Base-by-base conservation (phyloP, 2,888 invertebrate species). In the Rhamnusium bicolor region DNA sequence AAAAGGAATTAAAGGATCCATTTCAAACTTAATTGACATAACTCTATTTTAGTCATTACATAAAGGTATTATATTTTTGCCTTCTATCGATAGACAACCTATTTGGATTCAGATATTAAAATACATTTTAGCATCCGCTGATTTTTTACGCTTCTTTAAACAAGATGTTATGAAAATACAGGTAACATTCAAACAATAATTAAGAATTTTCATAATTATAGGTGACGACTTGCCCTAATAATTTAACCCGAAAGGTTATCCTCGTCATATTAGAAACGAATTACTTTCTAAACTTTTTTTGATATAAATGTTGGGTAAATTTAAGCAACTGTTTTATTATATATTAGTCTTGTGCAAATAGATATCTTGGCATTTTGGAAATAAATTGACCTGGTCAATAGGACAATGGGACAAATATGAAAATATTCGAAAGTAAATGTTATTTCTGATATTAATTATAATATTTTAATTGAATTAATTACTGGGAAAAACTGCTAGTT, bases 231-330 rank as follows among this genome's bases (percentile, higher is more conserved):
- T 63, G 63, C 63, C 63, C 63, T 63, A 49, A 51, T 63, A 51
- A 47, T 51, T 49, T 49, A 47, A 63, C 16, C 63, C 49, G 27
- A 47, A 24, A 63, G 63, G 63, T 47, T 62, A 62, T 49, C 24
- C 24, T 54, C 19, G 27, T 1, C 12, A 24, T 24, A 51, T 63
- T 63, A 63, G 24, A 18, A 63, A 63, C 63, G 24, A 27, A 27
- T 49, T 63, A 29, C 63, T 63, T 63, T 63, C 63, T 63, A 63
- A 49, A 16, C 18, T 63, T 63, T 49, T 63, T 51, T 16, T 27
- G 29, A 4, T 27, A 10, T 4, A 49, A 24, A 10, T 63, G 63
- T 63, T 63, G 49, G 49, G 63, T 12, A 63, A 63, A 63, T 62
- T 47, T 63, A 8, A 63, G 49, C 63, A 63, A 63, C 19, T 58